Evolutionary conservation across 2,113 vertebrate species (phyloP).

Genomic region (Quiscalus mexicanus): DNA sequence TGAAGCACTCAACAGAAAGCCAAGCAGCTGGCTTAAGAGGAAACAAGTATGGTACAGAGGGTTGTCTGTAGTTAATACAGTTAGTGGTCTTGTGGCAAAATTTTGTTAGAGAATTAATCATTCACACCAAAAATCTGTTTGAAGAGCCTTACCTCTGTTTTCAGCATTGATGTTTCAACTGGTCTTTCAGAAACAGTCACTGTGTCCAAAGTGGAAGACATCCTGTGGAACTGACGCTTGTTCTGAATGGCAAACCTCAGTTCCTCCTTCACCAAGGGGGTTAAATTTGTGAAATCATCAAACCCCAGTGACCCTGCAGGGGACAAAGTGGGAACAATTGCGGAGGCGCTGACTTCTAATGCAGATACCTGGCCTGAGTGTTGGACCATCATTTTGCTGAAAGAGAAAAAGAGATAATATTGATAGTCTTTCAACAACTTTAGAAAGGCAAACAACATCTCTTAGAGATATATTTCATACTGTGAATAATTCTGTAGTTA

Average conservation of each 20-base stretch:
- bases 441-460: neutral
- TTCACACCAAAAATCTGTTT: neutral
- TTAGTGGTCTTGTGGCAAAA: neutral
- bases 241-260: conserved; percentile 91
- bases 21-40: neutral
- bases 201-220: conserved; percentile 79
- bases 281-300: conserved; percentile 93
- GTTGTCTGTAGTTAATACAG: neutral
- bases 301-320: conserved; percentile 88
- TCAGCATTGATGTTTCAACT: conserved; percentile 62
- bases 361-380: conserved; percentile 86
- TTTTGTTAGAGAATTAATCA: neutral
- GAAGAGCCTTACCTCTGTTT: conserved; percentile 79
- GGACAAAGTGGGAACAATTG: conserved; percentile 92
- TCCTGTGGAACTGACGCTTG: conserved; percentile 85
- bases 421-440: conserved; percentile 9
- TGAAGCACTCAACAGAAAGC: neutral
- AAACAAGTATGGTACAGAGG: neutral
- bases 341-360: conserved; percentile 91
- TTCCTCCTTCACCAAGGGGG: conserved; percentile 92
- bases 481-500: neutral
- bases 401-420: conserved; percentile 61
- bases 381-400: conserved; percentile 96
- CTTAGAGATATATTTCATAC: neutral
- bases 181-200: conserved; percentile 80